Conservation (phyloP, 2,113 vertebrate species). For the Stigmatopora nigra region DNA sequence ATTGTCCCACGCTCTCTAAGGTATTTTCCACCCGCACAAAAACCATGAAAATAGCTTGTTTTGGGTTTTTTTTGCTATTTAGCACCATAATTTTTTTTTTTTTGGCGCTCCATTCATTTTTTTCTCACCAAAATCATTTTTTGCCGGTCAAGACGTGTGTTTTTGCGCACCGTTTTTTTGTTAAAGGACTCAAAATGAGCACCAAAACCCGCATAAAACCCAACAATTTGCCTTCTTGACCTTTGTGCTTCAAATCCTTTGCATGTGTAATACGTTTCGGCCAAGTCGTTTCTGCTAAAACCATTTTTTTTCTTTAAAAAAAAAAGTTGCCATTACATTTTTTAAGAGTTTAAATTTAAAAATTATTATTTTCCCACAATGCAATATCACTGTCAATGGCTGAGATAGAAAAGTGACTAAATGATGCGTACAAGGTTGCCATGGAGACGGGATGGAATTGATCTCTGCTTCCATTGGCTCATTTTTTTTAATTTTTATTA, state of each 20-base stretch:
- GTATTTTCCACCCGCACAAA: constrained; percentile 24
- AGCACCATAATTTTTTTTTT: constrained; percentile 39
- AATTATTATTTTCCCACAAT: constrained; percentile 45
- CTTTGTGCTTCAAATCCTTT: constrained; percentile 52
- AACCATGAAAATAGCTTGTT: constrained; percentile 42
- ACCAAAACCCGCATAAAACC: constrained; percentile 26
- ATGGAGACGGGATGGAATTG: constrained; percentile 49
- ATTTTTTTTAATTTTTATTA: constrained; percentile 21
- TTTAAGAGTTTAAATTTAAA: constrained; percentile 40
- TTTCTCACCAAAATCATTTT: constrained; percentile 20
- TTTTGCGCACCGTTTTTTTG: neutral
- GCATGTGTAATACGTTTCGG: constrained; percentile 64
- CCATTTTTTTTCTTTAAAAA: constrained; percentile 8
- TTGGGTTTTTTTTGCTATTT: constrained; percentile 39
- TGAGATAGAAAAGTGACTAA: constrained; percentile 18
- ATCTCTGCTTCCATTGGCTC: constrained; percentile 63
- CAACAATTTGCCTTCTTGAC: constrained; percentile 47
- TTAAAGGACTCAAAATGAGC: constrained; percentile 19
- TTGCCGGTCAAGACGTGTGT: constrained; percentile 18
- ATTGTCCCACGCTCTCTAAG: constrained; percentile 45
- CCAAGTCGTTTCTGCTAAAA: constrained; percentile 48
- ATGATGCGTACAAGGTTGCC: constrained; percentile 33
- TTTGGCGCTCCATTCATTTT: constrained; percentile 25
- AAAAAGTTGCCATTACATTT: constrained; percentile 48
- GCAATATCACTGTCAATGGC: constrained; percentile 58